Evolutionary conservation across 2,113 vertebrate species (phyloP).

Genomic region (Pseudorectes ferrugineus): DNA sequence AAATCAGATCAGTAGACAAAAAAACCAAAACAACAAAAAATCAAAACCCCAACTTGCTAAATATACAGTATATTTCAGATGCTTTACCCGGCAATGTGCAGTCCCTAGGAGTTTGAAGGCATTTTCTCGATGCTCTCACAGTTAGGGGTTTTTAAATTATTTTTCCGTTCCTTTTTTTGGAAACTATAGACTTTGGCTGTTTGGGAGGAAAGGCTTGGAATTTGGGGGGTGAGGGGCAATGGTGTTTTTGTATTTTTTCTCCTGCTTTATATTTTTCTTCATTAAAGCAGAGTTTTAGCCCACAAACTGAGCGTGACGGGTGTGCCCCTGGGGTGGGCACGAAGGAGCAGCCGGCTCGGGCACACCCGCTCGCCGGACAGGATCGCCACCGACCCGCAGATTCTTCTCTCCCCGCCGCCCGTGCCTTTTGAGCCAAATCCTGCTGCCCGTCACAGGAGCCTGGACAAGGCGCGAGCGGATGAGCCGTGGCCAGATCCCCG

Average conservation of each 20-base stretch:
- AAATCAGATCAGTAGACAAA: neutral
- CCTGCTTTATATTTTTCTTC: neutral
- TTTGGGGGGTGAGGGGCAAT: fast-evolving
- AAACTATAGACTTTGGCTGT: neutral
- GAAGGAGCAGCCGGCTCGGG: neutral
- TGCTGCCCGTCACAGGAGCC: neutral
- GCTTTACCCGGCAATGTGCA: neutral
- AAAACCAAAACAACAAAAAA: neutral
- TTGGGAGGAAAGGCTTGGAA: neutral
- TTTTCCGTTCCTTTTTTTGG: neutral
- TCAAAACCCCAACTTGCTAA: neutral
- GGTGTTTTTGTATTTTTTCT: neutral
- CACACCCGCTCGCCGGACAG: neutral
- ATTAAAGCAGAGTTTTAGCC: neutral
- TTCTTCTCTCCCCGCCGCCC: neutral
- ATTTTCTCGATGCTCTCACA: fast-evolving
- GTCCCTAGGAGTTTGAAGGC: neutral
- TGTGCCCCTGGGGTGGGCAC: neutral
- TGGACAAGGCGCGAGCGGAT: neutral
- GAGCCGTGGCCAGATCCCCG: neutral
- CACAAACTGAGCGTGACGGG: fast-evolving
- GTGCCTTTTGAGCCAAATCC: neutral
- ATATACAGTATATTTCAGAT: neutral
- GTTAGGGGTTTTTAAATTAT: neutral
- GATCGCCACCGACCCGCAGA: neutral